These are phyloP conservation scores for Hypsopygia costalis DNA, from an alignment of 2,888 invertebrate genomes.

Conservation along the genomic window DNA sequence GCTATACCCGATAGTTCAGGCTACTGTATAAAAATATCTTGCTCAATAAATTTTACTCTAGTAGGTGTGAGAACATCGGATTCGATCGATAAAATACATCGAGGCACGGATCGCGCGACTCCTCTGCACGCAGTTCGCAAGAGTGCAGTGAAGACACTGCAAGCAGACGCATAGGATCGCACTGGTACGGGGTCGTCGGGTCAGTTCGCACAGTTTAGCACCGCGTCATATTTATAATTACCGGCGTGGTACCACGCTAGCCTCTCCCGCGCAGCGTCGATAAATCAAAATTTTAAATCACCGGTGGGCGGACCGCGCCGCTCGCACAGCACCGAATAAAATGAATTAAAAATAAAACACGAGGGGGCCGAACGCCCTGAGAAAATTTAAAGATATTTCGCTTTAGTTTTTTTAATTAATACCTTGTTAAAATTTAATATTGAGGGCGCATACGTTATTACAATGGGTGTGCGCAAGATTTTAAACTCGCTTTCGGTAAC, in stretches of 20 bases:
- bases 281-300: conserved; percentile 81
- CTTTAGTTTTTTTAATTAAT: conserved; percentile 81
- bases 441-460: conserved; percentile 77
- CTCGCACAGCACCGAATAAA: conserved; percentile 75
- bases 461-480: conserved; percentile 77
- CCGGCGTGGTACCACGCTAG: conserved; percentile 34
- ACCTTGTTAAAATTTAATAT: conserved; percentile 81
- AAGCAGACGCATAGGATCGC: conserved; percentile 7
- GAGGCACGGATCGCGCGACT: background rate
- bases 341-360: conserved; percentile 77
- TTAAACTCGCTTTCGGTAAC: conserved; percentile 73
- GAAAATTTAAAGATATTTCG: conserved; percentile 77
- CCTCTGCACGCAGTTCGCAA: background rate
- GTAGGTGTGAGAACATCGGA: background rate
- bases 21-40: no score
- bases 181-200: conserved; percentile 53
- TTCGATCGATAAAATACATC: background rate
- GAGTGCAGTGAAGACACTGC: conserved; percentile 37
- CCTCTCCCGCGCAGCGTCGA: conserved; percentile 58
- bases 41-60: background rate
- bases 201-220: conserved; percentile 75
- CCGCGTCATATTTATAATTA: conserved; percentile 80
- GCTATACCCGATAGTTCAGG: no score
- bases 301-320: conserved; percentile 72
- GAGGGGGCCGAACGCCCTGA: conserved; percentile 71